Evolutionary conservation across 2,888 invertebrate genomes (phyloP), one percentile per base, ranked within the genome.

Genomic region (Drosophila subquinaria): DNA sequence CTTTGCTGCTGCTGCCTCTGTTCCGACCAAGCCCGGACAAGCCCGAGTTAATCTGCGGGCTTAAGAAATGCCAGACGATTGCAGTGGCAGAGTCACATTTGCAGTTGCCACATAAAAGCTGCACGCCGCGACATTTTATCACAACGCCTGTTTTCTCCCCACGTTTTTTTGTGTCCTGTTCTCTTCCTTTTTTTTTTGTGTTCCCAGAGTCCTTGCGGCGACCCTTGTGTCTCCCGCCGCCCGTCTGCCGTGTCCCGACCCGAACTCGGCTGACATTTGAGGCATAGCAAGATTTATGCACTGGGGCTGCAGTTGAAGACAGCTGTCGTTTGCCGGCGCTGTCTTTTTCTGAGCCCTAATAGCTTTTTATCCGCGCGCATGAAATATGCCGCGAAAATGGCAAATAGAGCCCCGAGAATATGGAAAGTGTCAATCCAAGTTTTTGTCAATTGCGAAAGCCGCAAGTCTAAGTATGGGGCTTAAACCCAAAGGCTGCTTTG

Each of bases 241-340:
- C 36, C 10, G 11, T 11, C 35, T 35, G 4, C 10, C 10, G 17
- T 5, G 6, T 3, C 9, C 67, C 23, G 70, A 43, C 62, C 33
- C 48, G 27, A 27, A 27, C 27, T 27, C 27, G 60, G 51, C 74
- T 88, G 86, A 81, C 90, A 89, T 87, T 88, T 87, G 86, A 82
- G 86, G 86, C 82, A 57, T 45, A 45, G 68, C 77, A 87, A 87
- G 87, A 87, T 87, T 87, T 89, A 87, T 87, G 83, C 88, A 88
- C 90, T 86, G 71, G 75, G 80, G 70, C 88, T 89, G 90, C 90
- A 88, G 81, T 71, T 88, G 87, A 85, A 84, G 90, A 89, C 88
- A 89, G 88, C 78, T 86, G 87, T 88, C 83, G 86, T 82, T 88
- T 68, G 78, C 78, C 69, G 74, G 79, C 68, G 76, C 73, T 78